Percentiles rank a stretch among this genome's conserved stretches.
phyloP scores from a whole-genome alignment of 2,113 vertebrate species.

The Boulengeromyrus knoepffleri region DNA sequence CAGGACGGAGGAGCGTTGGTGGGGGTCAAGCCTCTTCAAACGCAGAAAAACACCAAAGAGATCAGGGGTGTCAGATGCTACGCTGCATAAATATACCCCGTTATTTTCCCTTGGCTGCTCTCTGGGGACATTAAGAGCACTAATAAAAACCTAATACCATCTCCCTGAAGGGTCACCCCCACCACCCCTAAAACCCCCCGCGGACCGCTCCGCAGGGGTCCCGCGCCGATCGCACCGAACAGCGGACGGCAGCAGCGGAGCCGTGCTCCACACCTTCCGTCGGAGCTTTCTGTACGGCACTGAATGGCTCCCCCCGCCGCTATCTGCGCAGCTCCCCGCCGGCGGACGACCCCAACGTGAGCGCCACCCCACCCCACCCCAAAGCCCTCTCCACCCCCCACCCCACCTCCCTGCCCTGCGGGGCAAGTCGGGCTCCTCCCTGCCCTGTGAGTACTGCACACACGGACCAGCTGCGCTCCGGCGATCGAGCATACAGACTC shows the following conservation, averaged over 20 bases:
- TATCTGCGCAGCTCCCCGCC: constrained; percentile 15
- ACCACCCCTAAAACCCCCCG: not conserved
- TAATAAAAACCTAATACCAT: not conserved
- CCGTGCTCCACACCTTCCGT: not conserved
- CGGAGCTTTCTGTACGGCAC: not conserved
- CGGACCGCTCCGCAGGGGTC: not conserved
- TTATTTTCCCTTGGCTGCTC: not conserved
- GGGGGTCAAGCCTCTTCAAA: not conserved
- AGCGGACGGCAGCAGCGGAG: not conserved
- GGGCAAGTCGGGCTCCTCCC: not conserved
- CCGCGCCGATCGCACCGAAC: not conserved
- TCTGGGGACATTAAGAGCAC: not conserved
- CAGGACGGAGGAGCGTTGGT: not conserved
- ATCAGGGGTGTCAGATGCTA: not conserved
- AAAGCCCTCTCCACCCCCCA: constrained; percentile 19
- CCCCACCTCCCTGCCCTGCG: constrained; percentile 13
- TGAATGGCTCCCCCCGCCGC: constrained; percentile 9
- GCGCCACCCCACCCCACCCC: constrained; percentile 34
- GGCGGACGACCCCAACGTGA: constrained; percentile 18
- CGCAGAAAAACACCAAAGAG: not conserved
- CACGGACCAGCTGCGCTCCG: not conserved
- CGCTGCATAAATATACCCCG: not conserved
- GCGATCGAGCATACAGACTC: constrained; percentile 12
- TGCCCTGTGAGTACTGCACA: not conserved
- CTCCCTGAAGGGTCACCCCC: not conserved